phyloP scores from a whole-genome alignment of 2,113 vertebrate genomes.

The Numenius arquata region DNA sequence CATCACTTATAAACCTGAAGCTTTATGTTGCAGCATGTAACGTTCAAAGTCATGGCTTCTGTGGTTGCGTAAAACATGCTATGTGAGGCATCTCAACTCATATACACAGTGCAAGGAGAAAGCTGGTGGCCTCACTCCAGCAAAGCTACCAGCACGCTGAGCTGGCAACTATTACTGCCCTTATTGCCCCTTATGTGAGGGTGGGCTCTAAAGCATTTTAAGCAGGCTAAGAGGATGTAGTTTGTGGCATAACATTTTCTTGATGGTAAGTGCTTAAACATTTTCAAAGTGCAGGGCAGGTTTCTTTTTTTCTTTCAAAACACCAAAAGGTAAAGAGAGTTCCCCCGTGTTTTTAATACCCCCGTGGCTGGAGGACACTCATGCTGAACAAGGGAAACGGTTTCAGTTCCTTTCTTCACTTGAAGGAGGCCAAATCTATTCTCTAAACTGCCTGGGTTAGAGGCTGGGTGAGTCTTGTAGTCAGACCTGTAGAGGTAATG shows the following conservation, averaged over 20 bases:
- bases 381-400: not conserved
- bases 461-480: not conserved
- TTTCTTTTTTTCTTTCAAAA: not conserved
- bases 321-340: not conserved
- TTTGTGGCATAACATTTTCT: not conserved
- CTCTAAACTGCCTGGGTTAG: not conserved
- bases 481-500: not conserved
- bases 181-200: not conserved
- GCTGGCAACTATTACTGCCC: not conserved
- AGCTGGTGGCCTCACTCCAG: not conserved
- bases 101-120: not conserved
- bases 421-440: not conserved
- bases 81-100: not conserved
- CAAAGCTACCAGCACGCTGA: not conserved
- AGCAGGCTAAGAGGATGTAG: not conserved
- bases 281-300: not conserved
- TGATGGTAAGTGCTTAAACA: not conserved
- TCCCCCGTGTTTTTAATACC: not conserved
- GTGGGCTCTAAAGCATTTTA: not conserved
- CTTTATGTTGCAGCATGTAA: not conserved
- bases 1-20: not conserved
- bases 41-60: not conserved
- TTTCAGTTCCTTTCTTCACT: not conserved
- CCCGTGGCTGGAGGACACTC: not conserved
- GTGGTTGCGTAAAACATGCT: not conserved